phyloP scores from a whole-genome alignment of 2,113 vertebrate genomes.

The Azemiops feae region DNA sequence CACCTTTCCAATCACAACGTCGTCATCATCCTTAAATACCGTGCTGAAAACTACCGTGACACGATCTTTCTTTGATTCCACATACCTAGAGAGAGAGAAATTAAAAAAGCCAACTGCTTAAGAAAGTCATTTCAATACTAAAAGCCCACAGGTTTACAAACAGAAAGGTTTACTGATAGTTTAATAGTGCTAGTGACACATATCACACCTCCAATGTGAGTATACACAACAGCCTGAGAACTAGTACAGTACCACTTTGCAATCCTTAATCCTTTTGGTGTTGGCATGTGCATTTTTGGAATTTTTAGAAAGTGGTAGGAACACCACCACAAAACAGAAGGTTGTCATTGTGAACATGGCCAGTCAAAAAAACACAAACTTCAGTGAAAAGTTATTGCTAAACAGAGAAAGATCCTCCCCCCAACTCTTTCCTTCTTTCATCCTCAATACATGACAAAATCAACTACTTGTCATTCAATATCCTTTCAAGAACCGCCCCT shows the following conservation, averaged over 20 bases:
- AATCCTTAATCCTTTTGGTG: neutral
- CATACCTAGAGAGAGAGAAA: slow-evolving; percentile 78
- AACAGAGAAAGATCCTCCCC: neutral
- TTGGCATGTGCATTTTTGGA: neutral
- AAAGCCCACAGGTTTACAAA: neutral
- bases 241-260: neutral
- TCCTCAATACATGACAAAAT: neutral
- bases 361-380: neutral
- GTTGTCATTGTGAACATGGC: neutral
- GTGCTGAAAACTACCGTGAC: slow-evolving; percentile 99
- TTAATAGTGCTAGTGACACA: neutral
- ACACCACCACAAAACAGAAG: neutral
- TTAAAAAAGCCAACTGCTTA: slow-evolving; percentile 37
- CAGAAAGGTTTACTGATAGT: no score
- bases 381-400: neutral
- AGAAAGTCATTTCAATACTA: neutral
- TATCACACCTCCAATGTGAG: neutral
- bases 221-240: neutral
- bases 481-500: neutral
- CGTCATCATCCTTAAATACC: slow-evolving; percentile 97
- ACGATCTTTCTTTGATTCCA: slow-evolving; percentile 96
- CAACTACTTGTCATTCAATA: neutral
- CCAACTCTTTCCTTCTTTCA: neutral
- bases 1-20: slow-evolving; percentile 97
- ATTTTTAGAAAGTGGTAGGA: neutral